A percentile compares a stretch with the other conserved stretches of the same genome.
Conservation (phyloP, 2,113 vertebrate species). For the Thomomys bottae region DNA sequence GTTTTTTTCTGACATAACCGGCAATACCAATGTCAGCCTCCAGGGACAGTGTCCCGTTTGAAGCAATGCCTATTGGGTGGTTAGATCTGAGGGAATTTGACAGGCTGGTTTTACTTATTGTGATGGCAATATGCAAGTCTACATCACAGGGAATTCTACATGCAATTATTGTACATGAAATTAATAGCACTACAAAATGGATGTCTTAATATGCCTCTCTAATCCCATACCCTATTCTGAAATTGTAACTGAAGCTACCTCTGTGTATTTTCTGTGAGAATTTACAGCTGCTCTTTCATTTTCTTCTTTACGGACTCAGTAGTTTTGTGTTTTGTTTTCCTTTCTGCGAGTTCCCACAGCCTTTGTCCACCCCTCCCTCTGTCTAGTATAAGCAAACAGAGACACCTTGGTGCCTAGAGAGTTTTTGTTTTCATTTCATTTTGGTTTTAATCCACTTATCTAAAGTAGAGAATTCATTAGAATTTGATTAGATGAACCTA, state of each 20-base stretch:
- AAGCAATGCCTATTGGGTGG: background rate
- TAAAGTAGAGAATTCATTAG: background rate
- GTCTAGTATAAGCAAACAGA: constrained; percentile 2
- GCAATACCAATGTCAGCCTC: background rate
- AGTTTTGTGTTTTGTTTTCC: constrained; percentile 2
- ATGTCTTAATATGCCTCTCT: background rate
- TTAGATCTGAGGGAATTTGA: background rate
- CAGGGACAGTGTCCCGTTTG: background rate
- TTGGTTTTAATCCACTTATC: background rate
- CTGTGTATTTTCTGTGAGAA: background rate
- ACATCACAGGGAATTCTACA: background rate
- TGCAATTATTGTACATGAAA: background rate
- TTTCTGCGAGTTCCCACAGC: background rate
- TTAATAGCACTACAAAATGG: constrained; percentile 37
- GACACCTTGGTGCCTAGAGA: background rate
- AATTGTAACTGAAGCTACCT: background rate
- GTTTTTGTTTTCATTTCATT: background rate
- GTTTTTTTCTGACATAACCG: background rate
- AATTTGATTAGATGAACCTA: background rate
- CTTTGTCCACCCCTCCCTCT: background rate
- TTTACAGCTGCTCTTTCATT: background rate
- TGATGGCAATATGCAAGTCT: background rate
- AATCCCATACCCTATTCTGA: background rate
- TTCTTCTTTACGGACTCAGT: background rate
- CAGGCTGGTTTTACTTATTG: background rate